Base-by-base conservation (phyloP, 2,888 invertebrate genomes). In the Nowickia ferox region DNA sequence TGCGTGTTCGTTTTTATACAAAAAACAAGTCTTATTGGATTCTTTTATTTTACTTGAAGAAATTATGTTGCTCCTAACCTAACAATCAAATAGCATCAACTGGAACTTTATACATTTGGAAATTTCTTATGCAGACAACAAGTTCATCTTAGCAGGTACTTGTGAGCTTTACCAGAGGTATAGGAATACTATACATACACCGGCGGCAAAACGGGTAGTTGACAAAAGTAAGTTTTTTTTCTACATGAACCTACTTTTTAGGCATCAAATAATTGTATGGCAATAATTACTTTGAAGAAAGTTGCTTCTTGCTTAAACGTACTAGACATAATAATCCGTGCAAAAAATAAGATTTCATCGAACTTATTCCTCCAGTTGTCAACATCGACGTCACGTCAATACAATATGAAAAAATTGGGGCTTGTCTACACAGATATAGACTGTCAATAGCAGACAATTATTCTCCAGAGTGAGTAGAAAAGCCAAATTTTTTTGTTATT, bases 181-280 rank as follows among this genome's bases (percentile, higher is more conserved):
- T 30, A 30, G 30, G 30, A 3, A 4, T 30, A 30, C 30, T 30
- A 86, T 86, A 53, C 19, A 19, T n/a, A 38, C 88, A 87, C 89
- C 90, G 88, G 89, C 91, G 92, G 90, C 90, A 90, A 89, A 90
- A 90, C 91, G 92, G 92, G 90, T 90, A 90, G 88, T 90, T 89
- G 88, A 90, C 84, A 87, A 79, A 89, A 89, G 92, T 91, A 84
- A 89, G 90, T 88, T 30, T 6, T 44, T 51, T 40, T 22, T 11
- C 4, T 10, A 15, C 15, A 11, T 19, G 17, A 5, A 63, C 17
- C 15, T 51, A 51, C 17, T 8, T 51, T 48, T 48, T 13, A 48
- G 15, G 48, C 1, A n/a, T 15, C n/a, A 30, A 30, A 30, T 30
- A 30, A 30, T 6, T 30, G 30, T 30, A 6, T 30, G 30, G 2